Evolutionary conservation across 53 echinoderm and acorn worm genomes (phyloP).

Genomic region (Echinometra lucunter): DNA sequence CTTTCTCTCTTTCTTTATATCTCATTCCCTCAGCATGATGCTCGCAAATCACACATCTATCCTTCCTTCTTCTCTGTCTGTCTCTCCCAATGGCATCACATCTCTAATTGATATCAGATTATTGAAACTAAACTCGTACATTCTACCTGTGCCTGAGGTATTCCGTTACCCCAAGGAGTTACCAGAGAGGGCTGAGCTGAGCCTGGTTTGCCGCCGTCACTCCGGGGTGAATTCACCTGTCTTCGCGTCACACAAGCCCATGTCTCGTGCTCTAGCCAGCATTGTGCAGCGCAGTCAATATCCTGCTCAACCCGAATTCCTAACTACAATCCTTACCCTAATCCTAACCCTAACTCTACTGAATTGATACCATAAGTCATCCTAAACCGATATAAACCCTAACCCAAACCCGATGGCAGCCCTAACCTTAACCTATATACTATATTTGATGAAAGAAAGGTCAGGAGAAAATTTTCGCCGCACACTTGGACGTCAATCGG

Average conservation of each 20-base stretch:
- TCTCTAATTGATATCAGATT: conserved; percentile 63
- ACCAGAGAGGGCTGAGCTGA: conserved; percentile 45
- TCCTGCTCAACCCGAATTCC: too few species aligned
- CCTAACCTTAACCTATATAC: too few species aligned
- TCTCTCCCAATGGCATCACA: background rate
- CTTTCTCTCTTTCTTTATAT: background rate
- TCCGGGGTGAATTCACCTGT: background rate
- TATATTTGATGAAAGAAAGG: too few species aligned
- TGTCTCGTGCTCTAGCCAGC: background rate
- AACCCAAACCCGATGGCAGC: too few species aligned
- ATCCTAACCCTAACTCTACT: too few species aligned
- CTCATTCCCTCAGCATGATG: background rate
- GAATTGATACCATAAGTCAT: too few species aligned
- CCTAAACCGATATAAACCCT: too few species aligned
- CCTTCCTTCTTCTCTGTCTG: background rate
- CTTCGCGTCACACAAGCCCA: background rate
- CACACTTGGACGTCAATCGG: too few species aligned
- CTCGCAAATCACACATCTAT: background rate
- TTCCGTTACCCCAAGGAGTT: conserved; percentile 18
- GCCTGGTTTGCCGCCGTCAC: conserved; percentile 31
- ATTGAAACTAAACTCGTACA: conserved; percentile 57
- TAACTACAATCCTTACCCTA: too few species aligned
- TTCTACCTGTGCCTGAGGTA: conserved; percentile 44
- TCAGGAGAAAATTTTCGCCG: too few species aligned
- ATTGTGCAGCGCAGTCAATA: too few species aligned